These are phyloP conservation scores for Stomorhina lunata DNA, from an alignment of 2,888 invertebrate species.

Conservation along the genomic window DNA sequence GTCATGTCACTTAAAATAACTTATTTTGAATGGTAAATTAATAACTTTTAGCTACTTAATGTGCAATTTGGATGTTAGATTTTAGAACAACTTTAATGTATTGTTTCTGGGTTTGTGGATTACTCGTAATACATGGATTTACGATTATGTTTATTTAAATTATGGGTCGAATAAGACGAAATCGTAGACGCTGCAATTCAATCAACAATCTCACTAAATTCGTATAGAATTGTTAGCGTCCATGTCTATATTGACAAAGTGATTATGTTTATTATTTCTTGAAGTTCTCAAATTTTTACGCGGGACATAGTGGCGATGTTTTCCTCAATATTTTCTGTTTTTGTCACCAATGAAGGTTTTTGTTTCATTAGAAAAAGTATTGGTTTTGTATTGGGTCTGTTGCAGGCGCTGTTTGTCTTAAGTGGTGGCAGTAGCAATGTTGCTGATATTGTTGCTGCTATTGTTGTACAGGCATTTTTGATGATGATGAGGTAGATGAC, in stretches of 20 bases:
- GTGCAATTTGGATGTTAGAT: no score
- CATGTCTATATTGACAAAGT: constrained; percentile 51
- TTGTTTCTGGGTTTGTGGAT: no score
- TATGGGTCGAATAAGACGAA: no score
- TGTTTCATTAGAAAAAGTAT: constrained; percentile 6
- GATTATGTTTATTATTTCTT: constrained; percentile 38
- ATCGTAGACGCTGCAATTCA: no score
- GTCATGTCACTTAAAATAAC: no score
- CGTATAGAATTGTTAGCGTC: no score
- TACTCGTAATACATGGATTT: no score
- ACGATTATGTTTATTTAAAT: no score
- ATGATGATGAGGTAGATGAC: constrained; percentile 22
- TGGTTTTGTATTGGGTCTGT: constrained; percentile 24
- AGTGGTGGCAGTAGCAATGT: constrained; percentile 7
- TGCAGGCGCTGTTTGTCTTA: neutral
- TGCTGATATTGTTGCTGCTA: neutral
- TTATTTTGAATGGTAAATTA: no score
- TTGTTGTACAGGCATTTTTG: neutral
- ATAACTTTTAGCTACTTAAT: no score
- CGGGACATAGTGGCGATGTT: constrained; percentile 48
- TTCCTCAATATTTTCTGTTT: constrained; percentile 5
- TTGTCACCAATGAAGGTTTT: neutral
- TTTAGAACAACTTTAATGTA: no score
- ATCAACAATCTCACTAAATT: no score
- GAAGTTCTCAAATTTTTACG: constrained; percentile 12